Percentiles rank a stretch among this genome's conserved stretches.
phyloP scores from a whole-genome alignment of 2,888 invertebrate genomes.

The Lasioglossum lativentre region DNA sequence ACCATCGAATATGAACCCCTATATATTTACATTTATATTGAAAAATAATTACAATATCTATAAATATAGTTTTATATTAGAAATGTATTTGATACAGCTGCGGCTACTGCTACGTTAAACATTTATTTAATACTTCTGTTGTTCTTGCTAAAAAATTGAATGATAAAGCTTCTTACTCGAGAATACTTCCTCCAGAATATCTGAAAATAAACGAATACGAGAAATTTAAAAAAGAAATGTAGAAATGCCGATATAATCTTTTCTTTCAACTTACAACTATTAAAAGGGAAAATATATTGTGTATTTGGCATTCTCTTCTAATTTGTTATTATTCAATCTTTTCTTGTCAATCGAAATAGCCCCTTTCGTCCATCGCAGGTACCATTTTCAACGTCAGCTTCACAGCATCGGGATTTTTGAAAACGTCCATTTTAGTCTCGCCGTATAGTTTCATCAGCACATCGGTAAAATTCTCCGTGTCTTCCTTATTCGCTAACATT shows the following conservation, averaged over 20 bases:
- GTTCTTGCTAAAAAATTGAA: not conserved
- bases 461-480: slow-evolving; percentile 65
- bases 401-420: slow-evolving; percentile 67
- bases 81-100: too few species aligned
- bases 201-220: not conserved
- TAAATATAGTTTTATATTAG: too few species aligned
- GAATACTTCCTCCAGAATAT: not conserved
- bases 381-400: slow-evolving; percentile 64
- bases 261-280: not conserved
- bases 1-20: too few species aligned
- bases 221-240: not conserved
- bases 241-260: not conserved
- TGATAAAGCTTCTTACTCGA: not conserved
- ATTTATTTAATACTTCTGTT: too few species aligned
- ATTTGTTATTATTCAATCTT: not conserved
- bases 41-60: too few species aligned
- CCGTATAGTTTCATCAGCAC: slow-evolving; percentile 44
- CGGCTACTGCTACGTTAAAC: too few species aligned
- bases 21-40: too few species aligned
- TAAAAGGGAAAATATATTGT: too few species aligned
- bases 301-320: not conserved
- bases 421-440: slow-evolving; percentile 66
- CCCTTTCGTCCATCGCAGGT: slow-evolving; percentile 62
- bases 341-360: slow-evolving; percentile 69
- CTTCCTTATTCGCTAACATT: slow-evolving; percentile 68